These are phyloP conservation scores for Echiichthys vipera DNA, from an alignment of 2,797 vertebrate species.

Conservation along the genomic window DNA sequence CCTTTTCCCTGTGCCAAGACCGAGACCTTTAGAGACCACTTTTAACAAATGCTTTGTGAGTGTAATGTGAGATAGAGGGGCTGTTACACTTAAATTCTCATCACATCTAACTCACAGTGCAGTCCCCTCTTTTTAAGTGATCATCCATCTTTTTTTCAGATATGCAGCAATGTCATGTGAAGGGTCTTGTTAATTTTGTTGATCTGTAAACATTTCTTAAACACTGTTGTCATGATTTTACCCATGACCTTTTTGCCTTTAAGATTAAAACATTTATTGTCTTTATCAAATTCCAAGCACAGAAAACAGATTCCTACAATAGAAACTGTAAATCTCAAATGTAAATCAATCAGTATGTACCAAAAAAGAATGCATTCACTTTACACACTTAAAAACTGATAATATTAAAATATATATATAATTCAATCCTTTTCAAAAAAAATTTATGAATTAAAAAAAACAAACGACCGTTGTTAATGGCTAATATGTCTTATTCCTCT, in stretches of 20 bases:
- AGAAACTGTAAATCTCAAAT: not conserved
- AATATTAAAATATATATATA: too few relatives aligned
- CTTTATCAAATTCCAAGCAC: not conserved
- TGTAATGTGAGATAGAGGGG: conserved; percentile 31
- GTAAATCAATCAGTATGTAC: too few relatives aligned
- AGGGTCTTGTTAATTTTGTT: not conserved
- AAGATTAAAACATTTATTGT: not conserved
- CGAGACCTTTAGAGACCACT: conserved; percentile 52
- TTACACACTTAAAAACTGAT: too few relatives aligned
- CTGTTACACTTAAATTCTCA: conserved; percentile 19
- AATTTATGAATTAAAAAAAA: too few relatives aligned
- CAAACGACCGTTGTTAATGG: too few relatives aligned
- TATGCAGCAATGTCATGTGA: not conserved
- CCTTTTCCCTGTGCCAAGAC: conserved; percentile 15
- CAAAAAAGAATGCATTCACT: too few relatives aligned
- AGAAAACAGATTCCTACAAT: not conserved
- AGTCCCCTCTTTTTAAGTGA: not conserved
- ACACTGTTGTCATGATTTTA: not conserved
- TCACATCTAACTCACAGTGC: not conserved
- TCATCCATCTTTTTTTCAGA: not conserved
- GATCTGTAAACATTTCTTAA: not conserved
- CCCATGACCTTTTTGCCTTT: not conserved
- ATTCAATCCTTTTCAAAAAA: too few relatives aligned
- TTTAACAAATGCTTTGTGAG: conserved; percentile 48
- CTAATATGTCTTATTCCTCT: too few relatives aligned